Evolutionary conservation across 2,888 invertebrate species (phyloP), one percentile per base, ranked within the genome.

Genomic region (Anaspis maculata): DNA sequence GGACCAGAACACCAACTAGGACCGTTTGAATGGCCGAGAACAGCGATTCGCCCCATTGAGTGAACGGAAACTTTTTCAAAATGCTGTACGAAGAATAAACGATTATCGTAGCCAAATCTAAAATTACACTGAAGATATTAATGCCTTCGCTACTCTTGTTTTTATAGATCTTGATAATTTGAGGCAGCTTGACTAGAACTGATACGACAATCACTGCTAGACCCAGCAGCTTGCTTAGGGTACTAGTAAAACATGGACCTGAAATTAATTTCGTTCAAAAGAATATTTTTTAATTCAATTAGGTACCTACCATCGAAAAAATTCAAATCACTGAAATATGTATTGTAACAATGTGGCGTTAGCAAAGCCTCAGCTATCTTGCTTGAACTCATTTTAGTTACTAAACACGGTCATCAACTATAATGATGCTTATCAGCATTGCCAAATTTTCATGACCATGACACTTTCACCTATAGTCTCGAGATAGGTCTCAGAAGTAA

Each of bases 11-110:
- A 19, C 82, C 89, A 44, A 98, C 89, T 1, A 80, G 65, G 7
- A 83, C 74, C 1, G 95, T 95, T 70, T 98, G 97, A 16, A 92
- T 53, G 2, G 83, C 82, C 48, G 98, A 69, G 64, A 96, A 97
- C 37, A 89, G 75, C 12, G 84, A 80, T 62, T 96, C 95, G 15
- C 97, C 98, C 89, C 95, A 98, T 5, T 97, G 77, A 72, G 94
- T 96, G 65, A 98, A 96, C 37, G 96, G 95, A 68, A 92, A 98
- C 14, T 74, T 75, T 63, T 80, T 89, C 34, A 85, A 77, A 68
- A 78, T 92, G 61, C 87, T 90, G 64, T 98, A 98, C 1, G 90
- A 77, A 59, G 85, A 77, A 53, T 84, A 85, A 26, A 91, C 82
- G 25, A 90, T 86, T 27, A 95, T 86, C 2, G 91, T 94, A 61